Percentiles rank a stretch among this genome's conserved stretches.
These are phyloP conservation scores for Solea senegalensis DNA, from an alignment of 2,113 vertebrate species.

Conservation along the genomic window DNA sequence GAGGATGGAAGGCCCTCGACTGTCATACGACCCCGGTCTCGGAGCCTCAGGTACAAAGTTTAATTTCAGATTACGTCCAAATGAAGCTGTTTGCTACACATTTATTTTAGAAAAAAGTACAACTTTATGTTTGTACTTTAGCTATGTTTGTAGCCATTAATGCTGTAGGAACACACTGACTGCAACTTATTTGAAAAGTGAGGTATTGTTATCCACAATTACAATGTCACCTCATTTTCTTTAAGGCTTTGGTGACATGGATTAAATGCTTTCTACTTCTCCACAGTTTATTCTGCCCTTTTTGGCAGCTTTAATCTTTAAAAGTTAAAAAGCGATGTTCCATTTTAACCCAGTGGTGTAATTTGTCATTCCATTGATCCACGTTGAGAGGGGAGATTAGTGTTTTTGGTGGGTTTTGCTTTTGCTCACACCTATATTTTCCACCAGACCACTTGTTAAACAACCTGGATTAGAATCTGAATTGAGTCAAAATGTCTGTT, in stretches of 20 bases:
- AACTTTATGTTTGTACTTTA: too few relatives aligned
- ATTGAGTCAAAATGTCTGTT: background rate
- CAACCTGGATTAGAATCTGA: background rate
- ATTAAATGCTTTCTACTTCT: background rate
- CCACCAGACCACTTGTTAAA: background rate
- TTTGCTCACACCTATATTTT: background rate
- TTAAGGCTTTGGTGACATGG: background rate
- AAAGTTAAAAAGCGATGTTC: too few relatives aligned
- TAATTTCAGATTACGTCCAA: background rate
- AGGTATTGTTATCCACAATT: background rate
- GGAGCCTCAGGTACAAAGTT: constrained; percentile 90
- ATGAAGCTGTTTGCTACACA: background rate
- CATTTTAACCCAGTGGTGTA: too few relatives aligned
- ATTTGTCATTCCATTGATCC: too few relatives aligned
- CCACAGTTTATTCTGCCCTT: too few relatives aligned
- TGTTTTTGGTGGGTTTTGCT: too few relatives aligned
- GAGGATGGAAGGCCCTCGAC: constrained; percentile 88
- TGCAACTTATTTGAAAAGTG: background rate
- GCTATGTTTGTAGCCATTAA: too few relatives aligned
- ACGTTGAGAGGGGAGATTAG: too few relatives aligned
- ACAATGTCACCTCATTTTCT: background rate
- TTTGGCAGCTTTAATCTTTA: too few relatives aligned
- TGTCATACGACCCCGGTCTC: constrained; percentile 88
- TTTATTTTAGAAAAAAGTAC: background rate
- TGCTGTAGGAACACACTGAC: background rate